Evolutionary conservation across 2,113 vertebrate species (phyloP).

Genomic region (Chaetorhynchus papuensis): DNA sequence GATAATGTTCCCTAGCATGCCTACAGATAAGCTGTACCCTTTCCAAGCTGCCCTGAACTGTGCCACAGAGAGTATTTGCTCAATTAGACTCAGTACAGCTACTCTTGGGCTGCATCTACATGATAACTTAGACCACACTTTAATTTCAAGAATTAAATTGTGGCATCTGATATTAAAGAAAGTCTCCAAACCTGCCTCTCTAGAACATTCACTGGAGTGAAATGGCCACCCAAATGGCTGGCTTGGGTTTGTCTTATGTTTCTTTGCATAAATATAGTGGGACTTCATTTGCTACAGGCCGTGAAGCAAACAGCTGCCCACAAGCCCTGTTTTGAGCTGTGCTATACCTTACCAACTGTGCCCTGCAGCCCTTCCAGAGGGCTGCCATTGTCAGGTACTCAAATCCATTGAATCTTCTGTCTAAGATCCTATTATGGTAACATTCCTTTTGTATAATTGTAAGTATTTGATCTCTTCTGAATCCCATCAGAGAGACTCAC

Average conservation of each 20-base stretch:
- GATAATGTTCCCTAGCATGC: neutral
- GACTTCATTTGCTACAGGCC: neutral
- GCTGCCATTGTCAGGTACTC: neutral
- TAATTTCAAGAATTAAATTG: neutral
- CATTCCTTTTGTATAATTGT: neutral
- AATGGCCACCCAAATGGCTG: neutral
- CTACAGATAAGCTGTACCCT: neutral
- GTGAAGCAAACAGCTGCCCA: neutral
- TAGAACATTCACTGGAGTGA: neutral
- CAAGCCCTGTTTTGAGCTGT: neutral
- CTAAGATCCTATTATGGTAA: neutral
- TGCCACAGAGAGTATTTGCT: neutral
- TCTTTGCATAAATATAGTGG: neutral
- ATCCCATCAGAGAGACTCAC: neutral
- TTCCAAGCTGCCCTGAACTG: neutral
- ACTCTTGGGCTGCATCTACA: neutral
- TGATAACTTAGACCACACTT: neutral
- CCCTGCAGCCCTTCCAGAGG: neutral
- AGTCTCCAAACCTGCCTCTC: neutral
- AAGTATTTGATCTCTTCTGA: neutral
- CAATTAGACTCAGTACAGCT: neutral
- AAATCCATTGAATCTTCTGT: neutral
- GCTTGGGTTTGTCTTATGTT: neutral
- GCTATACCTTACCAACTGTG: accelerated
- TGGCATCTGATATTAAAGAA: neutral